Evolutionary conservation across 2,888 invertebrate species (phyloP).

Genomic region (Eupithecia pulchellata): DNA sequence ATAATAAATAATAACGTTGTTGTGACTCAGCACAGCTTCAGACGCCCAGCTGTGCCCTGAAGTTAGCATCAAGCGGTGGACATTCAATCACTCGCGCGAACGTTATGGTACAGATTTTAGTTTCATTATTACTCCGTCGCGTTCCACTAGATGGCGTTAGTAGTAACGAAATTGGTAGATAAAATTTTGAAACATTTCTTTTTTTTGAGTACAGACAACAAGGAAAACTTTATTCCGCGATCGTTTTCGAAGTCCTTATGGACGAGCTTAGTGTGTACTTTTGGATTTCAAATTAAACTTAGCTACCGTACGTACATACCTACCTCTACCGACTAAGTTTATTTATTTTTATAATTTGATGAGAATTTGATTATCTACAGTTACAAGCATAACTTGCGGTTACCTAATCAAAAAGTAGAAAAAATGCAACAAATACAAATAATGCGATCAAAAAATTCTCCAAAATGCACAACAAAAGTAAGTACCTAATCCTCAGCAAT

Average conservation of each 20-base stretch:
- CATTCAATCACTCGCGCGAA: conserved; percentile 6
- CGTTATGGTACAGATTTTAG: not conserved
- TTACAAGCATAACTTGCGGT: too few species aligned
- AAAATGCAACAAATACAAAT: conserved; percentile 6
- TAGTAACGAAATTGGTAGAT: conserved; percentile 44
- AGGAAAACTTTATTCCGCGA: too few species aligned
- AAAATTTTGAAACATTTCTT: not conserved
- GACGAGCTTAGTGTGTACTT: too few species aligned
- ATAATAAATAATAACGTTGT: conserved; percentile 39
- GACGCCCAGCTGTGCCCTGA: conserved; percentile 66
- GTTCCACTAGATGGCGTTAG: conserved; percentile 68
- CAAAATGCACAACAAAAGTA: conserved; percentile 34
- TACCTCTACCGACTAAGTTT: too few species aligned
- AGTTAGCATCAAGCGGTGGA: conserved; percentile 52
- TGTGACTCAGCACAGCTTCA: conserved; percentile 77
- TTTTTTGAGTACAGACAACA: too few species aligned
- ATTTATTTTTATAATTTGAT: too few species aligned
- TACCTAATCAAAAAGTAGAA: too few species aligned
- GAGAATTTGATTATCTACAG: too few species aligned
- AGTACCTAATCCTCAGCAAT: conserved; percentile 57
- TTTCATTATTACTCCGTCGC: conserved; percentile 12
- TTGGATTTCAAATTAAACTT: too few species aligned
- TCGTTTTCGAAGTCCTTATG: too few species aligned
- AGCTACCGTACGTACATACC: too few species aligned
- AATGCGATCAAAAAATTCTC: conserved; percentile 14